These are phyloP conservation scores for Rhea pennata DNA, from an alignment of 2,113 vertebrate species.

Conservation along the genomic window DNA sequence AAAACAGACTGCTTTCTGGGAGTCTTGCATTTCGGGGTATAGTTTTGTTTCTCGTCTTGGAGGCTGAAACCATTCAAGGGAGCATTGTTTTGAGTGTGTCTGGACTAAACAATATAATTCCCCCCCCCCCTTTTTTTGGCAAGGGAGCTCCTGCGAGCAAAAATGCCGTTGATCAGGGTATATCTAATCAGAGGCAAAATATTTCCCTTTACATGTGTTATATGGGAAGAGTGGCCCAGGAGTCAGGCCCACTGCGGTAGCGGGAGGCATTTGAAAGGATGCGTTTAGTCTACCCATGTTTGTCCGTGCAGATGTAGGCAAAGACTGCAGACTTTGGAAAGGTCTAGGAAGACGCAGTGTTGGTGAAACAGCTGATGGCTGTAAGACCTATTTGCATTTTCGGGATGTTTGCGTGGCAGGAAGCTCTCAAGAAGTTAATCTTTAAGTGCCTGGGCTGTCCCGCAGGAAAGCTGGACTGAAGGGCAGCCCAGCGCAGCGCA, in stretches of 20 bases:
- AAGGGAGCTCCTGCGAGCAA: neutral
- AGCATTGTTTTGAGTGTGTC: neutral
- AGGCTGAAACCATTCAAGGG: neutral
- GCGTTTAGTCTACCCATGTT: neutral
- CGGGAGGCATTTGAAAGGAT: neutral
- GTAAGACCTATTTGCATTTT: accelerated
- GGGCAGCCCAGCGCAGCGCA: neutral
- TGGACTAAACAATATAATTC: neutral
- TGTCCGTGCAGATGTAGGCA: neutral
- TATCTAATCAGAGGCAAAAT: too few relatives aligned
- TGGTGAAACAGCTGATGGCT: neutral
- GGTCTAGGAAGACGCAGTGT: accelerated
- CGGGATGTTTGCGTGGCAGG: neutral
- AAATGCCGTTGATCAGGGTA: neutral
- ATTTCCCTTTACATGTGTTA: accelerated
- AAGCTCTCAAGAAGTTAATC: neutral
- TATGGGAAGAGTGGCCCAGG: neutral
- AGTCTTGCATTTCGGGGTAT: neutral
- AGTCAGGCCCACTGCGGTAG: neutral
- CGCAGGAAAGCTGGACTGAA: neutral
- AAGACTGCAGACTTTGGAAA: neutral
- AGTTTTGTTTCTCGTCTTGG: neutral
- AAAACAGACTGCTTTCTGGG: neutral
- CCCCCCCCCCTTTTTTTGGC: neutral
- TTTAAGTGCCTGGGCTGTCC: neutral